Percentiles rank a stretch among this genome's conserved stretches.
Evolutionary conservation across 2,888 invertebrate genomes (phyloP).

Genomic region (Leucophenga maculata): DNA sequence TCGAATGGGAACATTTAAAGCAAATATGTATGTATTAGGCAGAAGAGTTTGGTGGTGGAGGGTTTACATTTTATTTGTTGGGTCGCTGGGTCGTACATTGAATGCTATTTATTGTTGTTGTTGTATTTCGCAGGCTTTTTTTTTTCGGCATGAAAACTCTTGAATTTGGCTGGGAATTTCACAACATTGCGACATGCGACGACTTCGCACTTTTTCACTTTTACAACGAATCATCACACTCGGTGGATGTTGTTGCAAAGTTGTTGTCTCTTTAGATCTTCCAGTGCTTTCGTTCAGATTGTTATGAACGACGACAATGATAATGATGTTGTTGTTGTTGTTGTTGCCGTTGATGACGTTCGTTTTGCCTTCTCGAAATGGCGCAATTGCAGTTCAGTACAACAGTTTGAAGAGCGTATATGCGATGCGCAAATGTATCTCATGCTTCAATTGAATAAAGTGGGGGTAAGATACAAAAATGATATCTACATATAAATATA

Average conservation of each 20-base stretch:
- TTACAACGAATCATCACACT: neutral
- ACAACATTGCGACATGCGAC: constrained; percentile 53
- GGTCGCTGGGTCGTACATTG: constrained; percentile 8
- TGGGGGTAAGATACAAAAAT: constrained; percentile 16
- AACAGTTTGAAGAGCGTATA: neutral
- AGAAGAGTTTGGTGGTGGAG: neutral
- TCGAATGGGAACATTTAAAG: too few relatives aligned
- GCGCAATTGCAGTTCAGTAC: constrained; percentile 44
- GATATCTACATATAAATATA: neutral
- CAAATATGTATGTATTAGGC: neutral
- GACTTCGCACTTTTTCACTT: constrained; percentile 48
- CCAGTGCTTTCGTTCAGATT: neutral
- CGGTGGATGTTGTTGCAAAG: neutral
- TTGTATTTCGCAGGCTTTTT: constrained; percentile 37
- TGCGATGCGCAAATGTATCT: constrained; percentile 14
- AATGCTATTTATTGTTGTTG: constrained; percentile 20
- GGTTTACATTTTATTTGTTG: neutral
- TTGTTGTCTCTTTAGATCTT: neutral
- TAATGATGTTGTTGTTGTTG: neutral
- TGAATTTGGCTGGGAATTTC: constrained; percentile 49
- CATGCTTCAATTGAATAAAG: constrained; percentile 19
- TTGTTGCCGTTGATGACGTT: neutral
- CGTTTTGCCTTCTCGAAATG: constrained; percentile 31
- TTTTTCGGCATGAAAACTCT: constrained; percentile 17
- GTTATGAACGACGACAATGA: neutral